These are phyloP conservation scores for Gulo gulo DNA, from an alignment of 2,113 vertebrate genomes.

Conservation along the genomic window DNA sequence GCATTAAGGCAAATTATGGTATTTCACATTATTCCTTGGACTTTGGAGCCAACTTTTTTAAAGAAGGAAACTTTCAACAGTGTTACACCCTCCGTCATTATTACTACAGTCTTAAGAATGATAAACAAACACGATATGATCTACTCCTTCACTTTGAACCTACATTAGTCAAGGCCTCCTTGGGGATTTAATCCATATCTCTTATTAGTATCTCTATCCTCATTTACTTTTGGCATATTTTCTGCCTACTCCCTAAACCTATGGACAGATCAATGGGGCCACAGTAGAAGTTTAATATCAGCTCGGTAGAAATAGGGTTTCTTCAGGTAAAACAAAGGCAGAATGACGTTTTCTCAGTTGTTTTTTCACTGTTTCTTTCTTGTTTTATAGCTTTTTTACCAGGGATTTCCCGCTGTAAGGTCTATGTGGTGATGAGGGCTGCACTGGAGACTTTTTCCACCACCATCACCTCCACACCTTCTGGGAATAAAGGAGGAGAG, in stretches of 20 bases:
- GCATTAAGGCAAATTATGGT: neutral
- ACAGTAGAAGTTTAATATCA: neutral
- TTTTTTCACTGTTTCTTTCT: constrained; percentile 9
- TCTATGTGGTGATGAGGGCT: neutral
- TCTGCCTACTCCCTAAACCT: constrained; percentile 41
- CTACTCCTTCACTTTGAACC: neutral
- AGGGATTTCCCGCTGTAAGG: constrained; percentile 47
- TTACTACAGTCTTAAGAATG: constrained; percentile 25
- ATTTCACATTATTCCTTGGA: constrained; percentile 17
- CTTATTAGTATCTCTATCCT: constrained; percentile 30
- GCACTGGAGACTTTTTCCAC: constrained; percentile 1
- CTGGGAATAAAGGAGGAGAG: neutral
- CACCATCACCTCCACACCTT: neutral
- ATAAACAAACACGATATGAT: neutral
- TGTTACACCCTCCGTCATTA: neutral
- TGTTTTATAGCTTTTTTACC: constrained; percentile 56
- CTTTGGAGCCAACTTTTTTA: constrained; percentile 51
- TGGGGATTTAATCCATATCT: constrained; percentile 10
- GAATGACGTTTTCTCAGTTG: neutral
- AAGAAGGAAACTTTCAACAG: neutral
- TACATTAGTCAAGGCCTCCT: neutral
- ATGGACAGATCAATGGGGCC: neutral
- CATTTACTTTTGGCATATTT: constrained; percentile 51
- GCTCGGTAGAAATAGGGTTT: neutral
- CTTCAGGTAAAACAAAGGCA: neutral